Base-by-base conservation (phyloP, 2,888 invertebrate species). In the Piscicola geometra region DNA sequence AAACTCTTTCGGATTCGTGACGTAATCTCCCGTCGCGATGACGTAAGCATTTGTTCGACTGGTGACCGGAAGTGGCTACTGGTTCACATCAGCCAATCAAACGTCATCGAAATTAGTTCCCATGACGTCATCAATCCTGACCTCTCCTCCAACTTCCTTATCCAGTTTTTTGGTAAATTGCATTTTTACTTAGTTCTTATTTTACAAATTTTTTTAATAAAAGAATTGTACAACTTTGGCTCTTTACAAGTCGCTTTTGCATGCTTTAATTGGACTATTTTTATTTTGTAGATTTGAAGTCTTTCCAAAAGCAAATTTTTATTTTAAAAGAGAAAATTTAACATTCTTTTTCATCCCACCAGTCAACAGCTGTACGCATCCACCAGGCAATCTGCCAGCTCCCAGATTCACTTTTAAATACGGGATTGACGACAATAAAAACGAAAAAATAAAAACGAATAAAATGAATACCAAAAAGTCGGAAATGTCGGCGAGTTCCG, bases 311-410 rank as follows among this genome's bases (percentile, higher is more conserved):
- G n/a, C n/a, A n/a, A n/a, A n/a, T n/a, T n/a, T n/a, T n/a, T n/a
- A n/a, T n/a, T n/a, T n/a, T n/a, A n/a, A n/a, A n/a, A n/a, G n/a
- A n/a, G n/a, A n/a, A n/a, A n/a, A n/a, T n/a, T n/a, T n/a, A n/a
- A n/a, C n/a, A n/a, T n/a, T n/a, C n/a, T n/a, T n/a, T n/a, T n/a
- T n/a, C n/a, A n/a, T n/a, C n/a, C 41, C 5, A 5, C n/a, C 71
- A 71, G 71, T 32, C 28, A 71, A 47, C 71, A 52, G 30, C 25
- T 71, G 71, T 52, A 25, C 21, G 21, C 52, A 52, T 50, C 71
- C 71, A 0, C 71, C 71, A 28, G 28, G 33, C 25, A 52, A 52
- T 21, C 52, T 71, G 9, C 32, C 71, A 9, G 47, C 21, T n/a
- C 15, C 41, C 3, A 32, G 25, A 25, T 71, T 71, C 30, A 28